A percentile compares a stretch with the other conserved stretches of the same genome.
Conservation (phyloP, 2,113 vertebrate genomes). For the Sapayoa aenigma region DNA sequence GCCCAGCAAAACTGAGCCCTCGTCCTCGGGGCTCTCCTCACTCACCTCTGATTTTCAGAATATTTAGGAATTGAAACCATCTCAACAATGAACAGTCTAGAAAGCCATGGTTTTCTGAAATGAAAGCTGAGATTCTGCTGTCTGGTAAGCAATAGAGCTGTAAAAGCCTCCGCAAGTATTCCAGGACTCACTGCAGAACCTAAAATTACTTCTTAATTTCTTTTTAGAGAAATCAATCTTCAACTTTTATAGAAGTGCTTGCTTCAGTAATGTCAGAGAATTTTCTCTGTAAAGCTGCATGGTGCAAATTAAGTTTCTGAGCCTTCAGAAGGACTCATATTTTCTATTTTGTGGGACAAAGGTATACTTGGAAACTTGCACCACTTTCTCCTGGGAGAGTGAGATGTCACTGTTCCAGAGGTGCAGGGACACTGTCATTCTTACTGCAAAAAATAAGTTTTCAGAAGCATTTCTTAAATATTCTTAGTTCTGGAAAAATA, state of each 20-base stretch:
- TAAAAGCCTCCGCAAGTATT: background rate
- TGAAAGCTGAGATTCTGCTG: background rate
- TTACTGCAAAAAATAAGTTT: background rate
- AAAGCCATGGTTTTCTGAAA: background rate
- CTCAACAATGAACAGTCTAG: background rate
- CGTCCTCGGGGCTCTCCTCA: rapidly evolving
- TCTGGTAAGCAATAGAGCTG: background rate
- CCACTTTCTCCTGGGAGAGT: background rate
- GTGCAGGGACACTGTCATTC: background rate
- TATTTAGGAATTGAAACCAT: background rate
- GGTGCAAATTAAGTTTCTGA: background rate
- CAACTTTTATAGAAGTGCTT: background rate
- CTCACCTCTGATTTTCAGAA: background rate
- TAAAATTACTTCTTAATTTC: background rate
- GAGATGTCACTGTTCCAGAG: background rate
- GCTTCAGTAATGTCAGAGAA: background rate
- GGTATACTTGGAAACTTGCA: background rate
- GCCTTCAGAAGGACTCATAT: background rate
- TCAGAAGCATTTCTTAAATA: background rate
- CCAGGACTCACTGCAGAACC: background rate
- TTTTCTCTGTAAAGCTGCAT: background rate
- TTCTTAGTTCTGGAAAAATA: background rate
- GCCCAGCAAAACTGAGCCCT: background rate
- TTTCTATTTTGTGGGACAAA: background rate
- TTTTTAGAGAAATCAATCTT: background rate